Evolutionary conservation across 2,888 invertebrate species (phyloP).

Genomic region (Dendrolimus pini): DNA sequence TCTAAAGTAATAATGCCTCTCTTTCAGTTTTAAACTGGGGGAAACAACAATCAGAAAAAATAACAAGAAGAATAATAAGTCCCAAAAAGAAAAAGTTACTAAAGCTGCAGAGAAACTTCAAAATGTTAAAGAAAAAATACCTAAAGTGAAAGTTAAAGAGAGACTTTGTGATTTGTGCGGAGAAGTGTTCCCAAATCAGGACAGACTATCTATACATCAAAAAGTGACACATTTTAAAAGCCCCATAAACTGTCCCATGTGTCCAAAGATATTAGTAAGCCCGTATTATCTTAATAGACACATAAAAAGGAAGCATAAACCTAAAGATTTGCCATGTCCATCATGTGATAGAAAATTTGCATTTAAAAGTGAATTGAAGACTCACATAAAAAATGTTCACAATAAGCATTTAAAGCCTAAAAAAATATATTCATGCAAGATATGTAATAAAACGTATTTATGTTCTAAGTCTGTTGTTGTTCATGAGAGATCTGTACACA

Average conservation of each 20-base stretch:
- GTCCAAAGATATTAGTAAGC: conserved; percentile 40
- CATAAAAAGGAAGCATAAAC: conserved; percentile 46
- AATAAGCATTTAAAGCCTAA: conserved; percentile 37
- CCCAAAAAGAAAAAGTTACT: conserved; percentile 2
- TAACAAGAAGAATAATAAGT: conserved; percentile 7
- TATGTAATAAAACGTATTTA: conserved; percentile 57
- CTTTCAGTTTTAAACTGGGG: conserved; percentile 38
- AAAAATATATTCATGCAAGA: conserved; percentile 44
- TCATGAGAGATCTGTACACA: conserved; percentile 67
- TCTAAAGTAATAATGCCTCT: background rate
- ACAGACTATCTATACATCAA: conserved; percentile 42
- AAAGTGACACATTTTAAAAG: conserved; percentile 38
- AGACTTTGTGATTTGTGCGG: conserved; percentile 62
- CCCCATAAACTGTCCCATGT: conserved; percentile 46
- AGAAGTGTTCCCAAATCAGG: conserved; percentile 38
- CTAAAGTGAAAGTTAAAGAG: conserved; percentile 20
- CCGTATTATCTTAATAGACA: conserved; percentile 49
- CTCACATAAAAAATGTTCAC: conserved; percentile 51
- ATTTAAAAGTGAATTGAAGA: conserved; percentile 43
- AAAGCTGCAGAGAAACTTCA: conserved; percentile 17
- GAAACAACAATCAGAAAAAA: conserved; percentile 11
- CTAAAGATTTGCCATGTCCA: conserved; percentile 47
- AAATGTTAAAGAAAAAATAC: conserved; percentile 14
- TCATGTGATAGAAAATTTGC: conserved; percentile 51
- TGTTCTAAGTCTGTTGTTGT: conserved; percentile 56